These are phyloP conservation scores for Saguinus midas DNA, from an alignment of 2,113 vertebrate genomes.

Conservation along the genomic window DNA sequence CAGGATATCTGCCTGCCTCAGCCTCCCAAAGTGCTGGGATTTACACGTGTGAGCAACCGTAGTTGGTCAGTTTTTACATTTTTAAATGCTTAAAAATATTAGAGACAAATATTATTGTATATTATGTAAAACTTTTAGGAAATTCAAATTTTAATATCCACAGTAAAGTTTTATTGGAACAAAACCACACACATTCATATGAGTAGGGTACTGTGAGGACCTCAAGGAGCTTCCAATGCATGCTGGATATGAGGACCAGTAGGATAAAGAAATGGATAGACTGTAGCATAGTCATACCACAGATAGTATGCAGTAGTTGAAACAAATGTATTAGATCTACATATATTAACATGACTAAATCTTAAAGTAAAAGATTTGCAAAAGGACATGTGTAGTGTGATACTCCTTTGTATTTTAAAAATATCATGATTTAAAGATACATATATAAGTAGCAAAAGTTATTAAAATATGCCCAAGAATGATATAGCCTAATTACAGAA, in stretches of 20 bases:
- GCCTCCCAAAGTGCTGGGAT: too few species aligned
- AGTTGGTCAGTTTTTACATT: neutral
- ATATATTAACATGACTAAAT: neutral
- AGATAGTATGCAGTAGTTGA: neutral
- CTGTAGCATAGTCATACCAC: neutral
- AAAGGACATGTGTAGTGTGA: neutral
- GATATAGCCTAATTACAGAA: neutral
- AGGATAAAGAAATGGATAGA: neutral
- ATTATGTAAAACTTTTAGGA: neutral
- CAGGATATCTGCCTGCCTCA: too few species aligned
- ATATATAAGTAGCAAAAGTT: neutral
- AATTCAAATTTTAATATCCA: neutral
- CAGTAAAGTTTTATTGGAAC: neutral
- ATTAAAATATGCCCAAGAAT: neutral
- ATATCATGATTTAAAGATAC: neutral
- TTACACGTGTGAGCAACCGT: too few species aligned
- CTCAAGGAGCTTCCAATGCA: fast-evolving
- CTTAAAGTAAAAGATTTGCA: neutral
- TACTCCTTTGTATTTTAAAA: neutral
- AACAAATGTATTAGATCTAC: neutral
- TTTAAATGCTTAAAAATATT: neutral
- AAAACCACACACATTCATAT: neutral
- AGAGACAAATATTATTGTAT: neutral
- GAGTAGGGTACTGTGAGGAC: neutral
- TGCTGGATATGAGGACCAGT: neutral